Conservation (phyloP, 2,113 vertebrate species). For the Psettodes erumei region DNA sequence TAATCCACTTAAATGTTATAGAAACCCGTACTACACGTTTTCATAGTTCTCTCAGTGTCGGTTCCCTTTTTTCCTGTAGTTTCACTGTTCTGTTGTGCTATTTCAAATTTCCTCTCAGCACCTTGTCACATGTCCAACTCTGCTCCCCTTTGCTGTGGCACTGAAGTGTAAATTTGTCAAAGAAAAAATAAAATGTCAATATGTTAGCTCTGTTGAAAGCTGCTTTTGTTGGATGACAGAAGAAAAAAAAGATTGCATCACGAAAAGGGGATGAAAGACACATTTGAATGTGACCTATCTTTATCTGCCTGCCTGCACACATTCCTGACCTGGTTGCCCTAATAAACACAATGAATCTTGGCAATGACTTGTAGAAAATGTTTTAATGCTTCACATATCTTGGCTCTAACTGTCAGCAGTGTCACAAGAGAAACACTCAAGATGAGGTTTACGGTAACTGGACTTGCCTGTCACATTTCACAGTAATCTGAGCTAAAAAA, state of each 20-base stretch:
- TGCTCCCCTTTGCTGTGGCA: neutral
- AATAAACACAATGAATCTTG: constrained; percentile 14
- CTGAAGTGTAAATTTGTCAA: constrained; percentile 30
- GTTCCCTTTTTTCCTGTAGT: constrained; percentile 41
- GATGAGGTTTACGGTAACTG: neutral
- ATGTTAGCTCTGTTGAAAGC: constrained; percentile 1
- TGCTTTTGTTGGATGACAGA: constrained; percentile 6
- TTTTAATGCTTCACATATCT: neutral
- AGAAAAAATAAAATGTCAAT: constrained; percentile 39
- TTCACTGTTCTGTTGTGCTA: constrained; percentile 27
- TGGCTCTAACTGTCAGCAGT: neutral
- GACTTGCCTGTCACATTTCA: neutral
- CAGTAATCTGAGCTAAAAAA: neutral
- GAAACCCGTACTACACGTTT: constrained; percentile 23
- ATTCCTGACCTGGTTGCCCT: constrained; percentile 47
- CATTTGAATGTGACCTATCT: neutral
- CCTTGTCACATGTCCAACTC: constrained; percentile 22
- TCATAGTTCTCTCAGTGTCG: constrained; percentile 8
- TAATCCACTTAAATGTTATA: constrained; percentile 41
- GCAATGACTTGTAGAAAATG: neutral
- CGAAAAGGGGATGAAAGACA: neutral
- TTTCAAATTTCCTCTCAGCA: neutral
- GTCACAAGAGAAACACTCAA: neutral
- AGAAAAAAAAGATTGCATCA: neutral
- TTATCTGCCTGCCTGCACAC: constrained; percentile 32